Evolutionary conservation across 2,888 invertebrate genomes (phyloP), one percentile per base, ranked within the genome.

Genomic region (Ecliptopera silaceata): DNA sequence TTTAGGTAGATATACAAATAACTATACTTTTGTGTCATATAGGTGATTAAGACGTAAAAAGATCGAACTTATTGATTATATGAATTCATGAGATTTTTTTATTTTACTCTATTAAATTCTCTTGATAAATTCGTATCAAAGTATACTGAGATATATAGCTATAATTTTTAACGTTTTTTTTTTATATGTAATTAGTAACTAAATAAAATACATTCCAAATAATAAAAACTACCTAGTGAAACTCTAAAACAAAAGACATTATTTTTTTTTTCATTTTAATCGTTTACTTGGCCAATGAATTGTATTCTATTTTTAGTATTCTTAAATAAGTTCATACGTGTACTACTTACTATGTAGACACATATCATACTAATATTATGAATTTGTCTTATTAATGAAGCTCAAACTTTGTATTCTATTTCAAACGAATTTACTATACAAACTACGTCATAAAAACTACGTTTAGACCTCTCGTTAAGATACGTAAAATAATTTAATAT

Each of bases 371-470:
- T 42, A 26, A 47, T n/a, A 18, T 48, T 26, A 51, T 36, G 43
- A 43, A 43, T 42, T 49, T 49, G 41, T 44, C 36, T 34, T 22
- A 38, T 18, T 22, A 31, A 29, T 15, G 41, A 38, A 44, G 55
- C 54, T 54, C 46, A 55, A 51, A 26, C 13, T 15, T 51, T 50
- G 50, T 50, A 59, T 59, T 55, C 20, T 48, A 52, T 59, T 60
- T 53, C 10, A 55, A 53, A 54, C 52, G 47, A 56, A 59, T 62
- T 62, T 56, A 56, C 42, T 49, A 52, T 50, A 57, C 47, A 42
- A 34, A 38, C 48, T 36, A 49, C 15, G 41, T 43, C 36, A 36
- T 32, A 26, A 12, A 56, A 45, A 13, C 1, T 44, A n/a, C n/a
- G n/a, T n/a, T 10, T 43, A 13, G 29, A 43, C 15, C 36, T 44